Conservation (phyloP, 2,797 vertebrate species). For the Xenops minutus region DNA sequence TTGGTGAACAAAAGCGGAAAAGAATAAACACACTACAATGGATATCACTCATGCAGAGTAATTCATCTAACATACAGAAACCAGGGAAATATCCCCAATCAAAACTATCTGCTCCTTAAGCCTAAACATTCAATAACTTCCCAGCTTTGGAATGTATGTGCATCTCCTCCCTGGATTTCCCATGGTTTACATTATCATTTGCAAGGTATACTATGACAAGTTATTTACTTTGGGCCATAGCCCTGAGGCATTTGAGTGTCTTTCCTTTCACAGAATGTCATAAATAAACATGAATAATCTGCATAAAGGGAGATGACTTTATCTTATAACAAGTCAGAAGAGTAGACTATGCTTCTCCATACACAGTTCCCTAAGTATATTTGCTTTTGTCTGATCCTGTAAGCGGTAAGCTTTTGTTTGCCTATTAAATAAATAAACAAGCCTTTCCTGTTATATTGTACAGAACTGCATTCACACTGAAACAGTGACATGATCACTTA, state of each 20-base stretch:
- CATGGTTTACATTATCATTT: constrained; percentile 60
- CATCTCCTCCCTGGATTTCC: constrained; percentile 49
- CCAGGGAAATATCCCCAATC: constrained; percentile 49
- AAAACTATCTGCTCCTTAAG: constrained; percentile 64
- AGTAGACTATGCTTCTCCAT: neutral
- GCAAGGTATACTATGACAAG: constrained; percentile 68
- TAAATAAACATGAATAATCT: constrained; percentile 64
- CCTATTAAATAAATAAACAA: neutral
- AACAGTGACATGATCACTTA: neutral
- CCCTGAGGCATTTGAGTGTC: constrained; percentile 26
- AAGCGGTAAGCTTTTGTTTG: neutral
- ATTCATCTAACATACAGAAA: constrained; percentile 50
- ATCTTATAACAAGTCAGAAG: constrained; percentile 19
- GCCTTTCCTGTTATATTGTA: neutral
- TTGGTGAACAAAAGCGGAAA: constrained; percentile 35
- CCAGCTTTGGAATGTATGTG: constrained; percentile 54
- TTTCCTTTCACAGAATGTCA: constrained; percentile 28
- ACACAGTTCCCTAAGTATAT: neutral
- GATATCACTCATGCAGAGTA: constrained; percentile 28
- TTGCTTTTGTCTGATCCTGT: neutral
- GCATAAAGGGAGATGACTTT: constrained; percentile 60
- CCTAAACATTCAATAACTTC: constrained; percentile 69
- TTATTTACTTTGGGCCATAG: constrained; percentile 56
- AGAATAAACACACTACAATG: constrained; percentile 57
- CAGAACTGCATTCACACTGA: neutral